Conservation (phyloP, 2,113 vertebrate species). For the Hiodon alosoides region DNA sequence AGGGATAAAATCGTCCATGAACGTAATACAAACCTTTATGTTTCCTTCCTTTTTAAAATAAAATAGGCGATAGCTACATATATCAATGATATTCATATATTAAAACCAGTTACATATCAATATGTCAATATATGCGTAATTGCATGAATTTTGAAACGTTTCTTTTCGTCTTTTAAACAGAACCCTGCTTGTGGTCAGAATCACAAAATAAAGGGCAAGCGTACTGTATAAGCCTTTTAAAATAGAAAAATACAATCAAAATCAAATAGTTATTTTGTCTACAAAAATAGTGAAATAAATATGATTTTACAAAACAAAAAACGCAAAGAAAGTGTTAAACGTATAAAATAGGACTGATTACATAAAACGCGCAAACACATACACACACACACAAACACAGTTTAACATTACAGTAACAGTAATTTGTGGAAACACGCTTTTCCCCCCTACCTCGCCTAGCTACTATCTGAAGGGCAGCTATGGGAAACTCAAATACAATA, state of each 20-base stretch:
- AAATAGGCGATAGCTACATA: constrained; percentile 58
- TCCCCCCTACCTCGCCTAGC: not conserved
- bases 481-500: constrained; percentile 6
- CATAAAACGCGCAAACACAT: constrained; percentile 47
- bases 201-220: constrained; percentile 73
- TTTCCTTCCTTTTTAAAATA: constrained; percentile 84
- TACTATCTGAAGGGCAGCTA: not conserved
- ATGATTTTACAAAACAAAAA: constrained; percentile 84
- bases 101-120: constrained; percentile 45
- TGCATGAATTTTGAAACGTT: constrained; percentile 72
- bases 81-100: constrained; percentile 45
- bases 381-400: constrained; percentile 1
- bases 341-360: constrained; percentile 76
- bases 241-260: constrained; percentile 99
- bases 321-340: constrained; percentile 76
- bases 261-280: constrained; percentile 82
- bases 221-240: constrained; percentile 77
- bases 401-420: constrained; percentile 21
- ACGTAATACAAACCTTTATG: constrained; percentile 94
- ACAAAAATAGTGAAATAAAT: constrained; percentile 99
- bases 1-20: constrained; percentile 93
- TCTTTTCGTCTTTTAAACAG: constrained; percentile 69
- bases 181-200: constrained; percentile 81
- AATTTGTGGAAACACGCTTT: constrained; percentile 28
- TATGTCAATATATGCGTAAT: constrained; percentile 37